A percentile compares a stretch with the other conserved stretches of the same genome.
Evolutionary conservation across 2,113 vertebrate genomes (phyloP).

Genomic region (Ctenomys sociabilis): DNA sequence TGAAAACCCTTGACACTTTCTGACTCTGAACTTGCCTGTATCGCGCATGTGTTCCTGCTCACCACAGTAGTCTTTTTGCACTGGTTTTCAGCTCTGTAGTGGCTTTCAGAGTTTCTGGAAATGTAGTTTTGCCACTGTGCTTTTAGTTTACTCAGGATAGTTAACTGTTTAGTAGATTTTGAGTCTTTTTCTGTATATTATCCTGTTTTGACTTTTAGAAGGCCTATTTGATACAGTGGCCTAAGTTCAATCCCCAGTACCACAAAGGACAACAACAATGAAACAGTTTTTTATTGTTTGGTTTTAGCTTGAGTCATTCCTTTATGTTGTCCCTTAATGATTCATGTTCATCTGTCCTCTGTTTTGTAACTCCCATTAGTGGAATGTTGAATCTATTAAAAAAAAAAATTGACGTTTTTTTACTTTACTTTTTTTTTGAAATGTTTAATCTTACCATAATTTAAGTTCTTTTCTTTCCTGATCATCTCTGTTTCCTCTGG

Average conservation of each 20-base stretch:
- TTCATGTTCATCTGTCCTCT: background rate
- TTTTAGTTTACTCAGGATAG: background rate
- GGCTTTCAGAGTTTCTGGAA: background rate
- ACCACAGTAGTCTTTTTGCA: background rate
- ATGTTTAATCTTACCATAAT: conserved; percentile 8
- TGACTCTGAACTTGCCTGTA: background rate
- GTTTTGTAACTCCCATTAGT: background rate
- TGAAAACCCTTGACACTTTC: background rate
- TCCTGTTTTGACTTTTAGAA: background rate
- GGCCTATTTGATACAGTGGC: background rate
- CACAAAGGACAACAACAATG: background rate
- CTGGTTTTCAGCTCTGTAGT: background rate
- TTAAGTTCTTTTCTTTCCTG: conserved; percentile 28
- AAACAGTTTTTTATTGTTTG: background rate
- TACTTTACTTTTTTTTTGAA: background rate
- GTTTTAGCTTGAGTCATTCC: background rate
- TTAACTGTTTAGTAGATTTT: background rate
- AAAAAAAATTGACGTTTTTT: background rate
- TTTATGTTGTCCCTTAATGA: conserved; percentile 29
- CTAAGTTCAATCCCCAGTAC: background rate
- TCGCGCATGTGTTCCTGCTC: background rate
- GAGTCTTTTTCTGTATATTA: background rate
- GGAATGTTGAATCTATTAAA: background rate
- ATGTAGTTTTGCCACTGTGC: background rate
- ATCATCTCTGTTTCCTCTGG: conserved; percentile 1